These are phyloP conservation scores for Philonicus albiceps DNA, from an alignment of 2,888 invertebrate species.

Conservation along the genomic window DNA sequence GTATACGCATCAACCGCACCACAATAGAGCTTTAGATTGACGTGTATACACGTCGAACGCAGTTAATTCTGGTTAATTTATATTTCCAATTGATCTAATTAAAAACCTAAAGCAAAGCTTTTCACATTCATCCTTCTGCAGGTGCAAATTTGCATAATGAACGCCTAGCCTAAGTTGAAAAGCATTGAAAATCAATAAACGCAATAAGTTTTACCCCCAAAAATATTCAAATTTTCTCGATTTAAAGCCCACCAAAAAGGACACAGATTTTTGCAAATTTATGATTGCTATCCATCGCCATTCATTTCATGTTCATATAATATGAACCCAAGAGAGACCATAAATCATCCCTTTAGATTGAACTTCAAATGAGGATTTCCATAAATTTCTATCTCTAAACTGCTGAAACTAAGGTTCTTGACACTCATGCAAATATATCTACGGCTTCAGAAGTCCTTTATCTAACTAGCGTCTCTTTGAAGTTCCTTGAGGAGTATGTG, in stretches of 20 bases:
- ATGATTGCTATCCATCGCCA: background rate
- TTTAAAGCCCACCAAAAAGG: background rate
- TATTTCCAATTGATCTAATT: too few species aligned
- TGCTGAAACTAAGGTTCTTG: constrained; percentile 11
- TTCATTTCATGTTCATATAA: background rate
- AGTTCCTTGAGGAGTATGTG: background rate
- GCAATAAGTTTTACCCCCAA: background rate
- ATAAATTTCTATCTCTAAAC: constrained; percentile 28
- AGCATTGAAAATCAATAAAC: background rate
- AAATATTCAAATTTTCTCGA: background rate
- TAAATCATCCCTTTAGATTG: constrained; percentile 29
- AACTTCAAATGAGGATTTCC: constrained; percentile 27
- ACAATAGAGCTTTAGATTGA: too few species aligned
- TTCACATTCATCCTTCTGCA: background rate
- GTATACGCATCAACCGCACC: too few species aligned
- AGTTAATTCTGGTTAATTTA: too few species aligned
- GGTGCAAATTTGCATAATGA: background rate
- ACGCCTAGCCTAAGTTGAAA: background rate
- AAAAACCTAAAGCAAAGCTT: too few species aligned
- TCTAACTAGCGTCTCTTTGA: constrained; percentile 1
- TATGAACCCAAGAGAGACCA: background rate
- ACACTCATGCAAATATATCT: constrained; percentile 19
- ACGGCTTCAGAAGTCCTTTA: constrained; percentile 6
- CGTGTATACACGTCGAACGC: too few species aligned
- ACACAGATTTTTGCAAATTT: background rate